Evolutionary conservation across 2,113 vertebrate genomes (phyloP).

Genomic region (Myotis lucifugus): DNA sequence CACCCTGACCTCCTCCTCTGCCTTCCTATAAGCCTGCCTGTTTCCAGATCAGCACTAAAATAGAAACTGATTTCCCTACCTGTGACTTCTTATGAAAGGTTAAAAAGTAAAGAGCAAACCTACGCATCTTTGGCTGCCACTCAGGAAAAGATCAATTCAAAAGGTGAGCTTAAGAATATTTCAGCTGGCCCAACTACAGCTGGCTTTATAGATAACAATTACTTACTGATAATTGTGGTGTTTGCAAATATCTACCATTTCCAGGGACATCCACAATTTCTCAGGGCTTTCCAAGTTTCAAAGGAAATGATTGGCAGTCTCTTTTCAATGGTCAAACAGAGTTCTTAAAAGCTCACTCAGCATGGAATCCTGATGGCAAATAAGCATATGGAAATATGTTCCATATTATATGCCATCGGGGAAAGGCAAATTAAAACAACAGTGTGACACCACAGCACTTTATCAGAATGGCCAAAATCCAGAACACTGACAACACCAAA

Average conservation of each 20-base stretch:
- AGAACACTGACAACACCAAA: background rate
- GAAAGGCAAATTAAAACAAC: background rate
- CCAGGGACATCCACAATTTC: background rate
- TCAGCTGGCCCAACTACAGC: background rate
- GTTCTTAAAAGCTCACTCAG: background rate
- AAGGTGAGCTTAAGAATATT: constrained; percentile 20
- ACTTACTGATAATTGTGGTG: background rate
- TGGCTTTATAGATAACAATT: constrained; percentile 35
- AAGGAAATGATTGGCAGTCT: background rate
- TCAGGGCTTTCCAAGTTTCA: background rate
- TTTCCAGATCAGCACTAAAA: constrained; percentile 26
- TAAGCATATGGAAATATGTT: background rate
- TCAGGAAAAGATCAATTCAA: background rate
- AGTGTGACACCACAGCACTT: background rate
- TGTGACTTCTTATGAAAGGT: background rate
- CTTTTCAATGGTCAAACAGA: background rate
- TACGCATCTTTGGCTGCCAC: background rate
- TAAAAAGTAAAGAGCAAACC: background rate
- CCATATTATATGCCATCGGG: background rate
- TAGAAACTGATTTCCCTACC: constrained; percentile 46
- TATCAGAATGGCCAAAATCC: background rate
- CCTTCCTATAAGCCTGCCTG: background rate
- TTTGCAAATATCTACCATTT: background rate
- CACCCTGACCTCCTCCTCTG: background rate
- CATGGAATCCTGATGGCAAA: background rate